Evolutionary conservation across 2,888 invertebrate species (phyloP).

Genomic region (Drosophila prolongata): DNA sequence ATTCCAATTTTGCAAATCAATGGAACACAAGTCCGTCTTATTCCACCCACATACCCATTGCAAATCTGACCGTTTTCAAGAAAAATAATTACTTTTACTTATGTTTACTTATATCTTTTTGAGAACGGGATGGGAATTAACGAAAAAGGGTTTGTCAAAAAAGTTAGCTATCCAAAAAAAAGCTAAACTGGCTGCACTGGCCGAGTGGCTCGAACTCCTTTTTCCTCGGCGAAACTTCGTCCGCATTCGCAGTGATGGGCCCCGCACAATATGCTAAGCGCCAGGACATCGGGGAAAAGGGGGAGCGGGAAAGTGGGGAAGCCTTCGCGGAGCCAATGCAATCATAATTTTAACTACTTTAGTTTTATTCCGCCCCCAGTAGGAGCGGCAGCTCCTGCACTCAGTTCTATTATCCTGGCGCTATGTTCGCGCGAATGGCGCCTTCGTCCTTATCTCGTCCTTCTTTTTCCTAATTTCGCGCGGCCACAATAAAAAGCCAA

Average conservation of each 20-base stretch:
- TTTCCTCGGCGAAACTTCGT: slow-evolving; percentile 18
- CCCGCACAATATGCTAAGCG: slow-evolving; percentile 71
- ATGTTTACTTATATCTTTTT: no score
- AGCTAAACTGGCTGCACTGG: slow-evolving; percentile 7
- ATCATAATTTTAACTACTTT: slow-evolving; percentile 79
- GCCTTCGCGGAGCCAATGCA: slow-evolving; percentile 63
- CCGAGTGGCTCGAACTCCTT: slow-evolving; percentile 7
- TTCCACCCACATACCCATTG: no score
- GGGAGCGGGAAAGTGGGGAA: not conserved
- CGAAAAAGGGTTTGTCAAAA: not conserved
- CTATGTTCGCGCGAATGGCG: slow-evolving; percentile 54
- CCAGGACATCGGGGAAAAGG: slow-evolving; percentile 20
- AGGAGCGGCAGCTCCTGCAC: slow-evolving; percentile 56
- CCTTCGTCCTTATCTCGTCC: slow-evolving; percentile 13
- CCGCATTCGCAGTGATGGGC: slow-evolving; percentile 71
- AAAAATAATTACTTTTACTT: no score
- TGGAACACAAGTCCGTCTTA: no score
- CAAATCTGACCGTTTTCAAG: no score
- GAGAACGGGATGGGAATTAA: not conserved
- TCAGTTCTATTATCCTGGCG: slow-evolving; percentile 66
- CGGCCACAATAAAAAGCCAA: slow-evolving; percentile 60
- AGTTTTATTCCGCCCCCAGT: slow-evolving; percentile 56
- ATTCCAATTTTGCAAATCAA: no score
- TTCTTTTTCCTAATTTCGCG: slow-evolving; percentile 64
- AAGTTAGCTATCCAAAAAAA: not conserved